Percentiles rank a stretch among this genome's conserved stretches.
Evolutionary conservation across 2,797 vertebrate genomes (phyloP).

Genomic region (Notolabrus celidotus): DNA sequence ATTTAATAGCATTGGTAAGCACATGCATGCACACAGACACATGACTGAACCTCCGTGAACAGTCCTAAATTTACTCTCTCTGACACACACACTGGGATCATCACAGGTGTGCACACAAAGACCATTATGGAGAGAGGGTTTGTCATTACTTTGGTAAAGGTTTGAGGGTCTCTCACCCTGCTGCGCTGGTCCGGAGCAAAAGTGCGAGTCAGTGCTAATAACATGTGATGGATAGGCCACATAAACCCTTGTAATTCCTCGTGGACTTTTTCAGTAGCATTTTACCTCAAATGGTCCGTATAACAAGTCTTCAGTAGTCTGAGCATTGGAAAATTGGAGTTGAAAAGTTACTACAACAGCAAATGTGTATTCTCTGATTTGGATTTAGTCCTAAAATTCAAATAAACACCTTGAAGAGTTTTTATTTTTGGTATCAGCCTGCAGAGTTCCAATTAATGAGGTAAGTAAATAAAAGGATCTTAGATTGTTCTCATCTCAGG

Average conservation of each 20-base stretch:
- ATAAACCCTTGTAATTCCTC: constrained; percentile 43
- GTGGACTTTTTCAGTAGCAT: constrained; percentile 43
- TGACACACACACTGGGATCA: constrained; percentile 20
- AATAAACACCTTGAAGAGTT: not conserved
- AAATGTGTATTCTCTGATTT: not conserved
- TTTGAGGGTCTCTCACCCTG: constrained; percentile 53
- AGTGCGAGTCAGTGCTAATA: constrained; percentile 43
- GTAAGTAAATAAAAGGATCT: constrained; percentile 13
- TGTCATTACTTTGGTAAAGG: constrained; percentile 61
- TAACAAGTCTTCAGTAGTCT: constrained; percentile 43
- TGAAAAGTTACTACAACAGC: constrained; percentile 20
- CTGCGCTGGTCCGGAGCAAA: constrained; percentile 47
- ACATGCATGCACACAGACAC: constrained; percentile 49
- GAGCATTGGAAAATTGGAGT: constrained; percentile 26
- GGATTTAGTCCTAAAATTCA: constrained; percentile 13
- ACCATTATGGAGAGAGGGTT: constrained; percentile 51
- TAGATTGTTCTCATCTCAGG: constrained; percentile 18
- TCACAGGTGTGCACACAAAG: constrained; percentile 44
- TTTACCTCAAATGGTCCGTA: constrained; percentile 43
- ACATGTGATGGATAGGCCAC: constrained; percentile 48
- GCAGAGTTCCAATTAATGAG: constrained; percentile 21
- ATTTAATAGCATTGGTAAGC: constrained; percentile 60
- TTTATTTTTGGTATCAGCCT: constrained; percentile 11
- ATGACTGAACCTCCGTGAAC: constrained; percentile 26
- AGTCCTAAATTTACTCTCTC: constrained; percentile 24